Evolutionary conservation across 2,113 vertebrate species (phyloP), one percentile per base, ranked within the genome.

Genomic region (Tenrec ecaudatus): DNA sequence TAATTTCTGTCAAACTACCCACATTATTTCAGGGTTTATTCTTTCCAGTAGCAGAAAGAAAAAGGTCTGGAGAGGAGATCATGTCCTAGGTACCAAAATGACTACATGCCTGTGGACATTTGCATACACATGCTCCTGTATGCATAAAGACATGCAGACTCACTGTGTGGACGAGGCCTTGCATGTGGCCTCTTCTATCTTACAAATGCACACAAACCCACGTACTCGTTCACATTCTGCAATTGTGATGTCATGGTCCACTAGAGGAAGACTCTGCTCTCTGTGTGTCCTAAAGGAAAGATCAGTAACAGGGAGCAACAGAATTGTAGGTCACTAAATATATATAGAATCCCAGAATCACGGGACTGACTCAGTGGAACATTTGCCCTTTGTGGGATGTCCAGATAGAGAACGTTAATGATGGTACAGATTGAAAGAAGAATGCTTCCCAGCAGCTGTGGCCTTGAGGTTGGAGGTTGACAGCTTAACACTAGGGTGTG

Each of bases 401-500:
- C 78, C 89, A 89, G 87, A 93, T 86, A 82, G 89, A 92, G 62
- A 85, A 86, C 84, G 66, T 62, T 33, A 60, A 79, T 27, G 57
- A 93, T 76, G 87, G 58, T 88, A 81, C 57, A 64, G 38, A 79
- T 38, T 88, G 60, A 93, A 81, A 89, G 40, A 93, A 75, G 66
- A 95, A 94, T 95, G 94, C 91, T 93, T 92, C 38, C 66, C 57
- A 33, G 76, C 47, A 94, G 86, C 90, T 95, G n/a, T 89, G 71
- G 89, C 88, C 93, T 88, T 90, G 94, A 94, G 90, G 75, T 87
- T 93, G 73, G 43, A 95, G 91, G 96, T 96, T 97, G 96, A 91
- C 94, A 96, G 95, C 92, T 97, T 97, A 96, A 94, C 92, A 94
- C 94, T 82, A 88, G 84, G 76, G 71, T 71, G 88, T 88, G 66